Conservation (phyloP, 1,140 invertebrate genomes). For the Zaprionus ornatus region DNA sequence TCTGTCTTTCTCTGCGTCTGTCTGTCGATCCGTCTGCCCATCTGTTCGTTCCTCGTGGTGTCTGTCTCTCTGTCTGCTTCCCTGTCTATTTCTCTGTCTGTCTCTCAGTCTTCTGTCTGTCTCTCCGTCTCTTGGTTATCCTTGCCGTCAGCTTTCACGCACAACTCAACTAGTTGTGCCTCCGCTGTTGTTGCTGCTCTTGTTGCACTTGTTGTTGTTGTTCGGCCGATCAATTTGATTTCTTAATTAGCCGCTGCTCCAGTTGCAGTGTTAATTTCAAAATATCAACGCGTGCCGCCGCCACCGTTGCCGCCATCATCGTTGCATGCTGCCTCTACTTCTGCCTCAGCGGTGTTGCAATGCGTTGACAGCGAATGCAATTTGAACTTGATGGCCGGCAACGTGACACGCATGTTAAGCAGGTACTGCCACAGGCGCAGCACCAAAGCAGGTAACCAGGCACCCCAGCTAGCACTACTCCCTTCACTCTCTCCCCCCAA, state of each 20-base stretch:
- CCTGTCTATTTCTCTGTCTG: too few species aligned
- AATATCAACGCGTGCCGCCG: slow-evolving; percentile 73
- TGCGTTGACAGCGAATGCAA: slow-evolving; percentile 83
- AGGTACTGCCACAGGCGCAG: slow-evolving; percentile 12
- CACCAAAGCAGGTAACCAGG: slow-evolving; percentile 8
- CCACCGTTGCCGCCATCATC: slow-evolving; percentile 9
- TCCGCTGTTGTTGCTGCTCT: not conserved
- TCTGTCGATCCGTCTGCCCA: not conserved
- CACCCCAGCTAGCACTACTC: not conserved
- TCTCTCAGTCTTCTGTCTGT: not conserved
- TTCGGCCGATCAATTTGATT: slow-evolving; percentile 68
- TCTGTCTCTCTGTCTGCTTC: too few species aligned
- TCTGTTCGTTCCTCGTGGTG: too few species aligned
- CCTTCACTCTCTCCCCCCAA: too few species aligned
- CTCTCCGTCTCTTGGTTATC: slow-evolving; percentile 3
- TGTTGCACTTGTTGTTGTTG: too few species aligned
- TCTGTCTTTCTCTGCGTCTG: too few species aligned
- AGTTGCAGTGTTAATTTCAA: slow-evolving; percentile 80
- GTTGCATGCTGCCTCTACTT: not conserved
- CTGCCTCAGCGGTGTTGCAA: slow-evolving; percentile 45
- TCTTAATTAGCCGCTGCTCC: slow-evolving; percentile 77
- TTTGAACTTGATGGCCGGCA: slow-evolving; percentile 82
- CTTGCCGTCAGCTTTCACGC: slow-evolving; percentile 64
- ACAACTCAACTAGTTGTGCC: slow-evolving; percentile 22
- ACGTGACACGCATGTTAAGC: slow-evolving; percentile 82